These are phyloP conservation scores for Crossocerus cetratus DNA, from an alignment of 2,888 invertebrate genomes.

Conservation along the genomic window DNA sequence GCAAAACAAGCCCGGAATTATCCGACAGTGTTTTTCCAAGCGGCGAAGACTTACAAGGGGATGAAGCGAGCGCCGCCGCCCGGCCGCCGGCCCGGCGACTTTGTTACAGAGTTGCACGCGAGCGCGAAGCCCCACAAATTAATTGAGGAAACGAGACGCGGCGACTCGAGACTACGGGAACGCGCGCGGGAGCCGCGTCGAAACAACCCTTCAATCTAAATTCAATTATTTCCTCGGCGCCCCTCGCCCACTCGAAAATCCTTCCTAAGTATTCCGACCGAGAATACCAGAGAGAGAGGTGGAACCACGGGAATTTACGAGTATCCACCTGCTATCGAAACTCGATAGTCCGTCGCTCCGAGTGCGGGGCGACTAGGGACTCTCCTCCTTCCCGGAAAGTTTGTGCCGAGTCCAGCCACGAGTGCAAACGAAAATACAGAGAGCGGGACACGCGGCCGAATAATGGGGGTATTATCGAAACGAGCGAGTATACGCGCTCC, in stretches of 20 bases:
- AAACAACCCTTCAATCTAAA: conserved; percentile 73
- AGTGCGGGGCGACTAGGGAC: not conserved
- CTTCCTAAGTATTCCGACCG: conserved; percentile 38
- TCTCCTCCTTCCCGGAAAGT: not conserved
- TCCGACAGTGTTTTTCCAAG: conserved; percentile 61
- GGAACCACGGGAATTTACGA: not conserved
- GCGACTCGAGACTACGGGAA: conserved; percentile 37
- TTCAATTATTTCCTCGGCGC: conserved; percentile 72
- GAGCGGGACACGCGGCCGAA: not conserved
- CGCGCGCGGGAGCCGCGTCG: conserved; percentile 38
- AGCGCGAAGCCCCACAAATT: conserved; percentile 72
- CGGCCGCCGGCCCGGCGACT: not conserved
- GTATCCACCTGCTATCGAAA: conserved; percentile 5
- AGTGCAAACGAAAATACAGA: conserved; percentile 3
- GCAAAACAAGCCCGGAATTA: conserved; percentile 55
- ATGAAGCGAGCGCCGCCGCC: conserved; percentile 33
- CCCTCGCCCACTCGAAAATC: conserved; percentile 55
- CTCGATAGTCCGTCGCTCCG: not conserved
- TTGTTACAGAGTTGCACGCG: not conserved
- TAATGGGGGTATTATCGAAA: not conserved
- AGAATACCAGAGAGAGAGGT: conserved; percentile 3
- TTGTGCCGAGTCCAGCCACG: not conserved
- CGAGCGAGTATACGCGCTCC: not conserved
- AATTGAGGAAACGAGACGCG: conserved; percentile 68
- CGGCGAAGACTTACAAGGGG: conserved; percentile 66